Conservation (phyloP, 1,140 invertebrate genomes). For the Brachionus manjavacas region DNA sequence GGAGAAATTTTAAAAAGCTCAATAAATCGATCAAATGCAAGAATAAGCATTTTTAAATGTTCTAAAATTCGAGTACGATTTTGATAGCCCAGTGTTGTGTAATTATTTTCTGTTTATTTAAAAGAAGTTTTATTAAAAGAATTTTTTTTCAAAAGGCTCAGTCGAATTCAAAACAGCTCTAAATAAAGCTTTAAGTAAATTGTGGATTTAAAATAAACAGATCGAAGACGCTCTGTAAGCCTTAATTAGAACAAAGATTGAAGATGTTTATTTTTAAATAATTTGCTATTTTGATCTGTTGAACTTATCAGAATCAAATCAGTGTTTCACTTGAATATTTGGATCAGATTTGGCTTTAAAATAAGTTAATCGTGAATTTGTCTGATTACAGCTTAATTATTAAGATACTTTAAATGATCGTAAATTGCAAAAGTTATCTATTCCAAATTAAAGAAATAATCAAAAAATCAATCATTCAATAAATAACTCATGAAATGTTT, state of each 20-base stretch:
- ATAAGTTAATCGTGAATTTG: neutral
- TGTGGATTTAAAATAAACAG: neutral
- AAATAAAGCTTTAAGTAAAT: neutral
- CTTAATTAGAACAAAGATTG: neutral
- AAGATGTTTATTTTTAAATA: neutral
- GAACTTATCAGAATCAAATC: neutral
- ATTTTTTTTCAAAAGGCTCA: neutral
- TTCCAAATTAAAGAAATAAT: neutral
- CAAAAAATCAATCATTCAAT: neutral
- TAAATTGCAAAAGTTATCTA: neutral
- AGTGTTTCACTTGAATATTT: neutral
- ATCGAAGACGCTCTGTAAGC: neutral
- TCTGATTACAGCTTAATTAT: neutral
- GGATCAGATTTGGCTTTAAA: neutral
- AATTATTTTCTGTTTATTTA: too few species aligned
- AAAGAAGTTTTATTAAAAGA: too few species aligned
- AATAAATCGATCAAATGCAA: too few species aligned
- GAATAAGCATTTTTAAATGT: too few species aligned
- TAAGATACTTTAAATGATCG: neutral
- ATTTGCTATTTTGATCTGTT: neutral
- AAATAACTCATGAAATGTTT: neutral
- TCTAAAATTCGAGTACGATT: too few species aligned
- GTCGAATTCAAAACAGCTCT: neutral
- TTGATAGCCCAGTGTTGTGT: too few species aligned
- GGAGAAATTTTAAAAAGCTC: too few species aligned